phyloP scores from a whole-genome alignment of 1,140 invertebrate genomes.

The Scaptomyza graminum region DNA sequence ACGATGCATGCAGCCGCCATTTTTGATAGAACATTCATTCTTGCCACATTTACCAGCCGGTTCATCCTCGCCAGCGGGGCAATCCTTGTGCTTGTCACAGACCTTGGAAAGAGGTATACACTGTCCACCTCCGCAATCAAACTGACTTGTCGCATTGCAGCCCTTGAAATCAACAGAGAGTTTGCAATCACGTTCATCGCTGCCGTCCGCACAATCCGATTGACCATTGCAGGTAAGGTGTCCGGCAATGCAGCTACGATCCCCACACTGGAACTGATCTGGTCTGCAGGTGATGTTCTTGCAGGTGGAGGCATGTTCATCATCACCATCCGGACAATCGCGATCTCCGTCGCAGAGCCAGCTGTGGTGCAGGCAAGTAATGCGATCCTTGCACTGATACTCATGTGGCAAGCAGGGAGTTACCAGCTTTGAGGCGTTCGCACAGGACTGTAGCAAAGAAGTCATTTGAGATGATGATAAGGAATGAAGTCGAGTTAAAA shows the following conservation, averaged over 20 bases:
- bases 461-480: background rate
- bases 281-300: conserved; percentile 91
- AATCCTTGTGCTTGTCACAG: conserved; percentile 92
- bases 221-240: conserved; percentile 93
- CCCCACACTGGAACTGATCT: conserved; percentile 93
- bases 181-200: conserved; percentile 91
- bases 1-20: conserved; percentile 93
- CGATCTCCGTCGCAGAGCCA: conserved; percentile 95
- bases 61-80: conserved; percentile 93
- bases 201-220: conserved; percentile 91
- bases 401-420: conserved; percentile 88
- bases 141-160: conserved; percentile 90
- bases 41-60: conserved; percentile 88
- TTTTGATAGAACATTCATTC: conserved; percentile 92
- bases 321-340: conserved; percentile 92
- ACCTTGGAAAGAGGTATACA: conserved; percentile 91
- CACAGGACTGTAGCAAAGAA: conserved; percentile 85
- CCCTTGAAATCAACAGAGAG: conserved; percentile 31
- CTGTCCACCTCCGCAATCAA: conserved; percentile 91
- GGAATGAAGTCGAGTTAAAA: conserved; percentile 10
- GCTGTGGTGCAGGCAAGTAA: conserved; percentile 93
- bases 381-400: conserved; percentile 92
- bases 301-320: conserved; percentile 89
- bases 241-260: conserved; percentile 92
- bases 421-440: conserved; percentile 84